Percentiles rank a stretch among this genome's conserved stretches.
Conservation (phyloP, 2,113 vertebrate genomes). For the Chloropsis hardwickii region DNA sequence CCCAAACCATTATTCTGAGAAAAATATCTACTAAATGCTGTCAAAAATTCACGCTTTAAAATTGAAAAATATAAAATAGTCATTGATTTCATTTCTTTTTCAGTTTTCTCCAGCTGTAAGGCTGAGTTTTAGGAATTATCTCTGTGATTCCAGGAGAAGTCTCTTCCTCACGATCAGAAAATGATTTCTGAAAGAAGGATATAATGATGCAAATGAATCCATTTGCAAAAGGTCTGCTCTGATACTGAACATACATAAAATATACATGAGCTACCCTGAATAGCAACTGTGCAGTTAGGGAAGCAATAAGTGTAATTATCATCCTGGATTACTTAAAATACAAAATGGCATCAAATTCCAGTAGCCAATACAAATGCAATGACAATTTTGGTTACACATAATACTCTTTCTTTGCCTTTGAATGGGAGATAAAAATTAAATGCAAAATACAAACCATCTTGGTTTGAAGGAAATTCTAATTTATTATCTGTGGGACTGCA, state of each 20-base stretch:
- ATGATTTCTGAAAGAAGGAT: neutral
- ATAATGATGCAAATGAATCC: constrained; percentile 30
- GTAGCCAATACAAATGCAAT: neutral
- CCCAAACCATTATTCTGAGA: neutral
- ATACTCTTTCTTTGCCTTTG: neutral
- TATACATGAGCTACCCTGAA: constrained; percentile 5
- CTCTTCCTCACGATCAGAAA: neutral
- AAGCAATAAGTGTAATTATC: neutral
- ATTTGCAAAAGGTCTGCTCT: constrained; percentile 43
- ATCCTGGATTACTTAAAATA: neutral
- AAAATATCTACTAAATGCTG: neutral
- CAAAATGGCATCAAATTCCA: neutral
- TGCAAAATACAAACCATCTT: neutral
- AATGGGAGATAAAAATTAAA: neutral
- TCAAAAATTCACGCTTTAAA: neutral
- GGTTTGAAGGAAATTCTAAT: neutral
- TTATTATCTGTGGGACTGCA: neutral
- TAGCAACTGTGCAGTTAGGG: neutral
- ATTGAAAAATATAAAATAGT: neutral
- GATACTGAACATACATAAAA: neutral
- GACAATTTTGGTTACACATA: neutral
- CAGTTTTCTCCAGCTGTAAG: neutral
- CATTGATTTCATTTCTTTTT: neutral
- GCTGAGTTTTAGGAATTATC: neutral
- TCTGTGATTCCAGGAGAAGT: neutral